phyloP scores from a whole-genome alignment of 1,140 invertebrate species.

The Eupeodes corollae region DNA sequence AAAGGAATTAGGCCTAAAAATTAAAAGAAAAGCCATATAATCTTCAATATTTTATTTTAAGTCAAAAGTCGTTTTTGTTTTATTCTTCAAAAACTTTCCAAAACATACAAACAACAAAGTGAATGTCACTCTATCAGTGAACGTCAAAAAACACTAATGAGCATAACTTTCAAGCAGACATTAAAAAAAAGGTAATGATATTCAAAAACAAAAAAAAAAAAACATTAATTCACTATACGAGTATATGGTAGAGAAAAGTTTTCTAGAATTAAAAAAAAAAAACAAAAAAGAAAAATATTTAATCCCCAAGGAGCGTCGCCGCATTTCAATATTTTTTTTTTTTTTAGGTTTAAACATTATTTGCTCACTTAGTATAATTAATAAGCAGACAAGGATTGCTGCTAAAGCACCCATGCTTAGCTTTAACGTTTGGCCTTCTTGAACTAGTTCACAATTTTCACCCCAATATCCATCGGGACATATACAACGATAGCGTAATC shows the following conservation, averaged over 20 bases:
- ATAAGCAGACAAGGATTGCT: constrained; percentile 84
- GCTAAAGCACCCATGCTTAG: constrained; percentile 87
- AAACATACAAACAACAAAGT: not conserved
- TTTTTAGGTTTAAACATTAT: constrained; percentile 4
- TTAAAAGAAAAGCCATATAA: too few relatives aligned
- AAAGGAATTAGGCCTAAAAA: too few relatives aligned
- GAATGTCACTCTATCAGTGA: not conserved
- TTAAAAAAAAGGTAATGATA: not conserved
- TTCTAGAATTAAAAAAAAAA: too few relatives aligned
- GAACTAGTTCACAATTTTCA: constrained; percentile 83
- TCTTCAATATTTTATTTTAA: too few relatives aligned
- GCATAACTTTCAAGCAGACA: not conserved
- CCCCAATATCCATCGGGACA: constrained; percentile 88
- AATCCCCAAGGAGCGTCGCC: not conserved
- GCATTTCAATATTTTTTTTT: not conserved
- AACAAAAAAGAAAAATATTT: too few relatives aligned
- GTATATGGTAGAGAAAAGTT: too few relatives aligned
- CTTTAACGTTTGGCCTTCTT: constrained; percentile 84
- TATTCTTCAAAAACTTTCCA: too few relatives aligned
- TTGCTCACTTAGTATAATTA: constrained; percentile 86
- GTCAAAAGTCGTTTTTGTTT: too few relatives aligned
- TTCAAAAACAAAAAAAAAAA: too few relatives aligned
- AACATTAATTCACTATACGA: too few relatives aligned
- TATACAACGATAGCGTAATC: constrained; percentile 67
- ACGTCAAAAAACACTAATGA: constrained; percentile 1